Evolutionary conservation across 2,888 invertebrate species (phyloP).

Genomic region (Orchesella flavescens): DNA sequence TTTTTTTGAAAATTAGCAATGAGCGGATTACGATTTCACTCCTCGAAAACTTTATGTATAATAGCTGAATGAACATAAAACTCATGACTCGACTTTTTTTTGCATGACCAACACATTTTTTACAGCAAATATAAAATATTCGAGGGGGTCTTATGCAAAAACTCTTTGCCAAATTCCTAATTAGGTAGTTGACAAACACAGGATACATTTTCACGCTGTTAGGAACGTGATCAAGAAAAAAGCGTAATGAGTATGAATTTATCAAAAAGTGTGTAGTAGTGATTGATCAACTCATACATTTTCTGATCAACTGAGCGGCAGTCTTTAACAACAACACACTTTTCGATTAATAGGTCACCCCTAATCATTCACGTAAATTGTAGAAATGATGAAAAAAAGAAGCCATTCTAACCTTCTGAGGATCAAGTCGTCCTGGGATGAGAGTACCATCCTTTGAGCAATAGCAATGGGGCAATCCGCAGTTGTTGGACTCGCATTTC

Average conservation of each 20-base stretch:
- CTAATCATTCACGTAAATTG: background rate
- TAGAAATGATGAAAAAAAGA: background rate
- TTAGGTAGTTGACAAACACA: too few relatives aligned
- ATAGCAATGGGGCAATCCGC: constrained; percentile 90
- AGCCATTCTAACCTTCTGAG: constrained; percentile 81
- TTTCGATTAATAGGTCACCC: constrained; percentile 13
- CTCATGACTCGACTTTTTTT: too few relatives aligned
- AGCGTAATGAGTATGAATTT: too few relatives aligned
- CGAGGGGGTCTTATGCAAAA: too few relatives aligned
- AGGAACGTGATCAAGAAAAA: too few relatives aligned
- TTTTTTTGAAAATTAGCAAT: too few relatives aligned
- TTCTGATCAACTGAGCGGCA: background rate
- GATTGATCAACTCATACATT: background rate
- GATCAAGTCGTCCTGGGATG: constrained; percentile 88
- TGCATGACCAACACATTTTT: background rate
- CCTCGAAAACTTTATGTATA: background rate
- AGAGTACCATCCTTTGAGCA: constrained; percentile 92
- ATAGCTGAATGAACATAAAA: background rate
- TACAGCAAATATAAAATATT: background rate
- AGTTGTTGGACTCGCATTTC: constrained; percentile 84
- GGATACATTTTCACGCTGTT: too few relatives aligned
- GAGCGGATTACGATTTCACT: constrained; percentile 6
- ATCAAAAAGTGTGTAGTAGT: background rate
- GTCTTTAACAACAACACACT: background rate
- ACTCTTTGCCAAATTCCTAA: too few relatives aligned